Conservation (phyloP, 2,113 vertebrate species). For the Typhlomys cinereus region DNA sequence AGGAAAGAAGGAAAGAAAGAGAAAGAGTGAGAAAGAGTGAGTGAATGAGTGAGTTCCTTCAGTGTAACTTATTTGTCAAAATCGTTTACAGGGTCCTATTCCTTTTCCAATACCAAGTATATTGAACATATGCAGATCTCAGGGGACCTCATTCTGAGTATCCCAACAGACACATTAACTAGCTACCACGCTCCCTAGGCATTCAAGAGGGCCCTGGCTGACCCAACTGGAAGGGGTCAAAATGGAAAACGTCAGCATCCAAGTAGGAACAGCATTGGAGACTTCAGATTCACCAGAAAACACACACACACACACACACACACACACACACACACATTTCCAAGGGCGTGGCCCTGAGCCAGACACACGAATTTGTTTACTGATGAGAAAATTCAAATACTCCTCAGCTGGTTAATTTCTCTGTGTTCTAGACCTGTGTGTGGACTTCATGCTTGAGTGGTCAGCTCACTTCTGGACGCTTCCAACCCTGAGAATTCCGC, state of each 20-base stretch:
- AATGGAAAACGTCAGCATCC: background rate
- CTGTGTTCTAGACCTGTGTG: background rate
- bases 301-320: background rate
- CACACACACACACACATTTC: background rate
- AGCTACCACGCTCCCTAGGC: slow-evolving; percentile 29
- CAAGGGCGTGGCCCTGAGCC: background rate
- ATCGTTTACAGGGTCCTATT: slow-evolving; percentile 33
- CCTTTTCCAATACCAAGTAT: slow-evolving; percentile 49
- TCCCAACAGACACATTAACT: slow-evolving; percentile 44
- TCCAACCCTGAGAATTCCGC: background rate
- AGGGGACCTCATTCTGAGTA: slow-evolving; percentile 42
- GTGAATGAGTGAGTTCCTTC: background rate
- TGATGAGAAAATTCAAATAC: slow-evolving; percentile 33
- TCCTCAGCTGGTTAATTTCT: slow-evolving; percentile 49
- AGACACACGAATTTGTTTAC: slow-evolving; percentile 33
- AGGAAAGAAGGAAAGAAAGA: background rate
- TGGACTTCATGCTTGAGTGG: background rate
- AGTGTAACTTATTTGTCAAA: slow-evolving; percentile 40
- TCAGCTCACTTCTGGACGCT: background rate
- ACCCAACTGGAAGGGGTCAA: slow-evolving; percentile 12
- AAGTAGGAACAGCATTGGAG: background rate
- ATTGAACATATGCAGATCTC: slow-evolving; percentile 45
- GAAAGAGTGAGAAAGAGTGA: no score
- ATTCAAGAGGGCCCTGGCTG: slow-evolving; percentile 8
- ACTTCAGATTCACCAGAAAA: slow-evolving; percentile 1